phyloP scores from a whole-genome alignment of 2,113 vertebrate genomes.

The Rhabdomys dilectus region DNA sequence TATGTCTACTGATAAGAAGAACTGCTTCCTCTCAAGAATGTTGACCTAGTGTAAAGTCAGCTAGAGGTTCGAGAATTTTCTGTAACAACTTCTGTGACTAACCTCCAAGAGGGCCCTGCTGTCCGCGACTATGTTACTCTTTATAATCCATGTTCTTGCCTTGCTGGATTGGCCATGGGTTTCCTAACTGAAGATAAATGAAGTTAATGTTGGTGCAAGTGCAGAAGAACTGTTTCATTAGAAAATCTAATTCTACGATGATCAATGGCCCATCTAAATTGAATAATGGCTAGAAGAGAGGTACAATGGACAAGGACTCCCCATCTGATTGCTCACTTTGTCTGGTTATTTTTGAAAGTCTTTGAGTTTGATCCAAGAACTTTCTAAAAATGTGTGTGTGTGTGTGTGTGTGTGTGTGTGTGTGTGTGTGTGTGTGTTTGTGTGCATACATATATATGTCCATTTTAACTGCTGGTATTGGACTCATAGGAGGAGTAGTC shows the following conservation, averaged over 20 bases:
- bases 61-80: neutral
- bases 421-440: too few species aligned
- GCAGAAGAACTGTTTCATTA: neutral
- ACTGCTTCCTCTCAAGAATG: neutral
- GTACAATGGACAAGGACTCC: neutral
- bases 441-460: neutral
- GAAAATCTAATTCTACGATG: neutral
- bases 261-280: neutral
- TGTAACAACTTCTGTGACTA: neutral
- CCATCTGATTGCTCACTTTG: neutral
- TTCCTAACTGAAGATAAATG: neutral
- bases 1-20: neutral
- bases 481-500: neutral
- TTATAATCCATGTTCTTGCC: neutral
- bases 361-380: neutral
- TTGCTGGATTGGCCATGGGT: neutral
- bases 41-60: neutral
- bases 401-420: too few species aligned
- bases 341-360: neutral
- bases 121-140: neutral
- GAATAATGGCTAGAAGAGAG: neutral
- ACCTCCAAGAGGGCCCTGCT: neutral
- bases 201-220: neutral
- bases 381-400: neutral
- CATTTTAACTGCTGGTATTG: conserved; percentile 17